Base-by-base conservation (phyloP, 2,113 vertebrate species). In the Leuciscus idus region DNA sequence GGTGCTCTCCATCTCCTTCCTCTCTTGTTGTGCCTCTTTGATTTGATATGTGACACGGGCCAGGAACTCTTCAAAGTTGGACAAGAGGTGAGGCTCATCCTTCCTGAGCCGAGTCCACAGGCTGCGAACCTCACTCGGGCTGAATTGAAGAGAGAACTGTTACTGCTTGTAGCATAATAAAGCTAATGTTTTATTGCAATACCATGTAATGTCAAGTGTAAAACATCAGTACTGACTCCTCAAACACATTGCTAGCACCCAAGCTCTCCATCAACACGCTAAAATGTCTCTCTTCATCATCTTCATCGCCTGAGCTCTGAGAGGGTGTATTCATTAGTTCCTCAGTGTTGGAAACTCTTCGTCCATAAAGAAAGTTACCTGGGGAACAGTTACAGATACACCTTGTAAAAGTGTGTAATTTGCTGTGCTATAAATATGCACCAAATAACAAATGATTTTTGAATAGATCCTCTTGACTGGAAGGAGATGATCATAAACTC, bases 21-120 rank as follows among this genome's bases (percentile, higher is more conserved):
- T 98, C 85, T 99, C 97, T 88, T 97, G 93, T 4, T 96, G 95
- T 61, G 96, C 97, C 83, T 97, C 95, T 81, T 96, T 97, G 74
- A 99, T 97, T 91, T 97, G 97, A 21, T 93, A 93, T 68, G 96
- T 96, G 85, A 98, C 94, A 83, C 95, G 93, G 73, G 95, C 86
- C 87, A 99, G 91, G 87, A 99, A 95, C 62, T 97, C 97, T 91
- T 99, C 97, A 68, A 99, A 99, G 91, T 86, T 95, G 84, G 95
- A 94, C 88, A 98, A 93, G 12, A 99, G 94, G 82, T 95, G 92
- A 79, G 97, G 96, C 72, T 98, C 95, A 0, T 96, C 96, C 85
- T 95, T 96, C 80, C 93, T 94, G 81, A 99, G 93, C 85, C 95
- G 95, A 13, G 95, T 88, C 97, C 97, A 98, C 23, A 99, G 96